A percentile compares a stretch with the other conserved stretches of the same genome.
Conservation (phyloP, 2,888 invertebrate species). For the Timema podura region DNA sequence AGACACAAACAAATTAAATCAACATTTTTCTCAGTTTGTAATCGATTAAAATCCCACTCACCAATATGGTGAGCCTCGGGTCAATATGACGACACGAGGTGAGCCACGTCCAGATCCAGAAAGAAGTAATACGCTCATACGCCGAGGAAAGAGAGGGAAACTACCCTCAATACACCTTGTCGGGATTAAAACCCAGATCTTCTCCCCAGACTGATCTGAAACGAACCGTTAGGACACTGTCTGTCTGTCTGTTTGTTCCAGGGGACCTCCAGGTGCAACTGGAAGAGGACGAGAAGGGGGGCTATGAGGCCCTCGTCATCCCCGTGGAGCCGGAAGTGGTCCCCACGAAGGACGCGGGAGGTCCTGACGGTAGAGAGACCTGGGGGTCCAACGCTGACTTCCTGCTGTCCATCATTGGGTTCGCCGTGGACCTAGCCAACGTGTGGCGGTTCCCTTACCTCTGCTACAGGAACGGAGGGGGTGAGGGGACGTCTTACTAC, state of each 20-base stretch:
- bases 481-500: conserved; percentile 46
- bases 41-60: too few species aligned
- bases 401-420: conserved; percentile 77
- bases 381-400: conserved; percentile 81
- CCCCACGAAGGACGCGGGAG: conserved; percentile 24
- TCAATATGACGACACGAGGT: too few species aligned
- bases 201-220: conserved; percentile 28
- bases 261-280: conserved; percentile 43
- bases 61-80: too few species aligned
- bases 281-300: conserved; percentile 28
- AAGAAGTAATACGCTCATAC: too few species aligned
- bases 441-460: conserved; percentile 82
- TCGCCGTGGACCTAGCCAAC: conserved; percentile 80
- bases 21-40: too few species aligned
- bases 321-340: neutral
- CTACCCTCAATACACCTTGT: too few species aligned
- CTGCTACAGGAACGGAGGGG: conserved; percentile 74
- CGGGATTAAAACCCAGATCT: neutral
- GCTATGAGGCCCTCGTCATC: conserved; percentile 25
- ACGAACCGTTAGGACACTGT: conserved; percentile 41
- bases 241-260: conserved; percentile 32
- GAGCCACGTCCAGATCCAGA: too few species aligned
- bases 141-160: neutral
- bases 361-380: conserved; percentile 60
- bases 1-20: too few species aligned